A percentile compares a stretch with the other conserved stretches of the same genome.
phyloP scores from a whole-genome alignment of 2,797 vertebrate species.

The Manis crassicaudata region DNA sequence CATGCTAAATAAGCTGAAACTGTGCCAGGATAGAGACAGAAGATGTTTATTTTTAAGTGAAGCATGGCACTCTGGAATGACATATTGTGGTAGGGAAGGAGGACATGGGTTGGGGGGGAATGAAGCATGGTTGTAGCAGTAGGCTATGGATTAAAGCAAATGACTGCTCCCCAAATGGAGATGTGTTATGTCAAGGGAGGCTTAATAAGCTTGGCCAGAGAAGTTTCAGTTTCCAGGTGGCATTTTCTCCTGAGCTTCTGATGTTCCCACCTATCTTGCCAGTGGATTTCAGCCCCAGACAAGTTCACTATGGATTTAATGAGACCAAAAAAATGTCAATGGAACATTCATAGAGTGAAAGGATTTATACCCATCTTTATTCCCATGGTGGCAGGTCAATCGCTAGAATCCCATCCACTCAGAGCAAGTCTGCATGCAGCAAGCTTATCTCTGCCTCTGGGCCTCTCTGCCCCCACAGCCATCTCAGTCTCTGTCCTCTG shows the following conservation, averaged over 20 bases:
- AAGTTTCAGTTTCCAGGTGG: neutral
- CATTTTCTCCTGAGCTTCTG: neutral
- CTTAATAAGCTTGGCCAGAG: neutral
- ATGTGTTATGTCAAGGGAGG: neutral
- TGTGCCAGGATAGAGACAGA: conserved; percentile 78
- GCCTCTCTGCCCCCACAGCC: no score
- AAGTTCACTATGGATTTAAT: no score
- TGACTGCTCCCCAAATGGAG: conserved; percentile 36
- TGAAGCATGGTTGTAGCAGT: neutral
- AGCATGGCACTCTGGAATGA: conserved; percentile 32
- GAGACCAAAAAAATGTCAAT: no score
- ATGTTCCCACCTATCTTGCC: no score
- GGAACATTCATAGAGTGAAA: no score
- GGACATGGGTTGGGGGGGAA: neutral
- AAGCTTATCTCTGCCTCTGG: no score
- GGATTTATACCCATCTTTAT: no score
- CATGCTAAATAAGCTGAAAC: conserved; percentile 67
- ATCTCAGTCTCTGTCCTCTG: no score
- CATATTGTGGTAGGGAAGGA: conserved; percentile 6
- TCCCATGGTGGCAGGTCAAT: no score
- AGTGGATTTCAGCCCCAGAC: no score
- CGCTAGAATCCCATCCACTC: no score
- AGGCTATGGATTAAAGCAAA: conserved; percentile 57
- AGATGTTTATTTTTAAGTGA: conserved; percentile 78
- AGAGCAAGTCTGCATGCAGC: no score